These are phyloP conservation scores for Peromyscus attwateri DNA, from an alignment of 2,797 vertebrate species.

Conservation along the genomic window DNA sequence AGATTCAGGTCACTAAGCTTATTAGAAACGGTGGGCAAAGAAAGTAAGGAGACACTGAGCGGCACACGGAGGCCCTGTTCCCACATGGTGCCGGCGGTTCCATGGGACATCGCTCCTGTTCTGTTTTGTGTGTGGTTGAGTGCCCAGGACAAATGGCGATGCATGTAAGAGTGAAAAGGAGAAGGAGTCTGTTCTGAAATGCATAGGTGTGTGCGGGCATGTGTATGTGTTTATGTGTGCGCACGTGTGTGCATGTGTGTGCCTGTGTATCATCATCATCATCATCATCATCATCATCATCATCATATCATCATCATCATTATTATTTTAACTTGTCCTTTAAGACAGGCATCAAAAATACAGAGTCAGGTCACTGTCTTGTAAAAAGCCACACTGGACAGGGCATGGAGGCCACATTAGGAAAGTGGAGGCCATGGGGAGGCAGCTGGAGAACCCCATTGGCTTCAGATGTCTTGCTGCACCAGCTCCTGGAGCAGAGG, in stretches of 20 bases:
- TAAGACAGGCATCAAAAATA: neutral
- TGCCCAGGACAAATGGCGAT: neutral
- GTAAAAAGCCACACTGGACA: neutral
- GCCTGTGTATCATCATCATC: neutral
- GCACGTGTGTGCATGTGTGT: neutral
- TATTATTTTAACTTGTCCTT: neutral
- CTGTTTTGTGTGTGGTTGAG: neutral
- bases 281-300: too few relatives aligned
- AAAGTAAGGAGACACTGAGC: neutral
- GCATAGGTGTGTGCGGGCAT: neutral
- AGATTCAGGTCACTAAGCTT: neutral
- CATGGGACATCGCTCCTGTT: rapidly evolving
- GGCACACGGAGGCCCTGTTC: neutral
- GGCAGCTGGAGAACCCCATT: neutral
- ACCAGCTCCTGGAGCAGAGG: neutral
- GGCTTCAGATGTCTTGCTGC: too few relatives aligned
- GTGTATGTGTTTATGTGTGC: neutral
- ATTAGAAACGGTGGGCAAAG: neutral
- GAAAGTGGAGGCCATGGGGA: too few relatives aligned
- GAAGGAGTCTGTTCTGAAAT: neutral
- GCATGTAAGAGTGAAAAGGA: neutral
- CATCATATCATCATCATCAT: too few relatives aligned
- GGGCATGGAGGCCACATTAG: neutral
- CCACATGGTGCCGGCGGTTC: rapidly evolving
- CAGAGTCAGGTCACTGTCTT: neutral